Conservation (phyloP, 2,888 invertebrate species). For the Allophyes oxyacanthae region DNA sequence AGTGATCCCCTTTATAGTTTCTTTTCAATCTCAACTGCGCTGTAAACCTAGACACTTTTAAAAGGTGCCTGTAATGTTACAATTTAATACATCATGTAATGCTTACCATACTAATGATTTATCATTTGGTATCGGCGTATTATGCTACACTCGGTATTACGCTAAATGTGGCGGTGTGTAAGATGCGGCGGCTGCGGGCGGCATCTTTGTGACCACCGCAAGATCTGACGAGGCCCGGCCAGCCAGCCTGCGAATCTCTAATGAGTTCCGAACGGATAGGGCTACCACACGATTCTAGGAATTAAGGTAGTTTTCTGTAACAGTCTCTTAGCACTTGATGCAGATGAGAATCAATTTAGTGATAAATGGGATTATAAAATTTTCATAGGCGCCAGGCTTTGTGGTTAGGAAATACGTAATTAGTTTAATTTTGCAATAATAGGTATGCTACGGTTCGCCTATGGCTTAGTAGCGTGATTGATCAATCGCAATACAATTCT, state of each 20-base stretch:
- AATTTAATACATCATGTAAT: slow-evolving; percentile 42
- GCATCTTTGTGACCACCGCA: slow-evolving; percentile 60
- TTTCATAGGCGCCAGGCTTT: neutral
- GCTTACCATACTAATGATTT: slow-evolving; percentile 54
- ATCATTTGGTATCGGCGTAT: slow-evolving; percentile 52
- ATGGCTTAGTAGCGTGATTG: no score
- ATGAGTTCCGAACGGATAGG: slow-evolving; percentile 71
- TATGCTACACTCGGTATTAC: slow-evolving; percentile 47
- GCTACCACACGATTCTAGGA: slow-evolving; percentile 49
- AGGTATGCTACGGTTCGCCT: no score
- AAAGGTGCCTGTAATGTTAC: slow-evolving; percentile 16
- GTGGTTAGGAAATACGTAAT: neutral
- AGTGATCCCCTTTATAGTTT: no score
- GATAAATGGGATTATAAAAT: slow-evolving; percentile 4
- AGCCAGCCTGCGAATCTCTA: slow-evolving; percentile 70
- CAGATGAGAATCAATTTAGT: neutral
- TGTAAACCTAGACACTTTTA: slow-evolving; percentile 8
- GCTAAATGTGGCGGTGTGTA: slow-evolving; percentile 56
- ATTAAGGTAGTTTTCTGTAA: neutral
- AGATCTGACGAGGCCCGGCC: slow-evolving; percentile 47
- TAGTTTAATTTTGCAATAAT: no score
- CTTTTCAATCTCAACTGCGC: neutral
- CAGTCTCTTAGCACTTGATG: slow-evolving; percentile 1
- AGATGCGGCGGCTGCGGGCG: slow-evolving; percentile 56
- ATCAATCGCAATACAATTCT: neutral